Evolutionary conservation across 2,797 vertebrate species (phyloP), one percentile per base, ranked within the genome.

Genomic region (Astyanax mexicanus): DNA sequence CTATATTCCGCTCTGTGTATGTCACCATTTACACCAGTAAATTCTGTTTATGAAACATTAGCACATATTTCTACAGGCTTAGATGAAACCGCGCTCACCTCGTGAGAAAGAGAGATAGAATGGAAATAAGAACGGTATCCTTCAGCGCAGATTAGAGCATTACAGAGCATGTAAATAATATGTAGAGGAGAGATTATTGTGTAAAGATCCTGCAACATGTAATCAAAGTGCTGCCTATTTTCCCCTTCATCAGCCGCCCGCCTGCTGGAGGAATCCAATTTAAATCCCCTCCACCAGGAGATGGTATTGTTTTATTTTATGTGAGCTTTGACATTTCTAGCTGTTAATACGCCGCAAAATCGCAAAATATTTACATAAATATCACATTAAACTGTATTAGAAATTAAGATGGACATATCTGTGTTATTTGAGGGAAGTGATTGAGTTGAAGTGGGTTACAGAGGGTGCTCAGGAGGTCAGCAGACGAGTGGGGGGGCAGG

Each of bases 241-340:
- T 89, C 92, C 88, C 88, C 92, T 92, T 93, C 92, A 94, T 93
- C 93, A 92, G 91, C 90, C 90, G 69, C 65, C 52, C 62, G 68
- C 87, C 90, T 89, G 89, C 91, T 89, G 88, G 88, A 91, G 89
- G 88, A 94, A 94, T 92, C 93, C 92, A 94, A 94, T 94, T 94
- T 93, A 94, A 94, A 94, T 93, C 93, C 91, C 91, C 91, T 93
- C 91, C 84, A 89, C 89, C 80, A 87, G 87, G 90, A 91, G 91
- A 94, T 91, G 91, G 89, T 91, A 94, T 94, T 93, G 92, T 94
- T 94, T 93, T 90, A 94, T 94, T 94, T 94, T 94, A 94, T 94
- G 93, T 94, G 93, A 90, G 92, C 91, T 93, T 92, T 94, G 93
- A 94, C 93, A 94, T 94, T 94, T 94, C 93, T 93, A 85, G 85